Base-by-base conservation (phyloP, 2,888 invertebrate genomes). In the Volucella inanis region DNA sequence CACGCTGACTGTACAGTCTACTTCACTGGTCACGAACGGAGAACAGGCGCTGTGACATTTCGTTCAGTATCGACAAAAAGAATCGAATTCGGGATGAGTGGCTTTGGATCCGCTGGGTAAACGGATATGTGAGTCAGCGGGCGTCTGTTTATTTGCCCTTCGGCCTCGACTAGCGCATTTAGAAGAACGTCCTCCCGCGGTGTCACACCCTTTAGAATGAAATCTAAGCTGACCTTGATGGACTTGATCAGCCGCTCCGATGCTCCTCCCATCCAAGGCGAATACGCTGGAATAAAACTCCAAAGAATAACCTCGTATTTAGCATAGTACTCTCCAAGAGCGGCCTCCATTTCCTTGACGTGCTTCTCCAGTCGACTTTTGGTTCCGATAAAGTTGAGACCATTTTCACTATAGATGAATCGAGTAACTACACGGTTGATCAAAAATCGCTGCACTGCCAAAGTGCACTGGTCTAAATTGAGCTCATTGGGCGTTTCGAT, bases 1-100 rank as follows among this genome's bases (percentile, higher is more conserved):
- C n/a, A n/a, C n/a, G n/a, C n/a, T n/a, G n/a, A n/a, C n/a, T n/a
- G n/a, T n/a, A n/a, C n/a, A n/a, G n/a, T n/a, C n/a, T n/a, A n/a
- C n/a, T n/a, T n/a, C n/a, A n/a, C n/a, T n/a, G n/a, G n/a, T n/a
- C n/a, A n/a, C n/a, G n/a, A n/a, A n/a, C n/a, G n/a, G n/a, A n/a
- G n/a, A n/a, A n/a, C n/a, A 43, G 67, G 59, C 12, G 68, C 59
- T 2, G 76, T 62, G 9, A 43, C n/a, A 39, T 76, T 52, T 38
- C 22, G n/a, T 0, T 50, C 50, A 6, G 9, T 22, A 3, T 57
- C 62, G 14, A 52, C 52, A 8, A 61, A 65, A 3, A 75, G 57
- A 14, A 75, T 57, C 2, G 52, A 68, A n/a, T 76, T 68, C 6
- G 61, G 77, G 0, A 61, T 77, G 8, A 77, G 47, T 12, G 76